Base-by-base conservation (phyloP, 2,797 vertebrate species). In the Novumbra hubbsi region DNA sequence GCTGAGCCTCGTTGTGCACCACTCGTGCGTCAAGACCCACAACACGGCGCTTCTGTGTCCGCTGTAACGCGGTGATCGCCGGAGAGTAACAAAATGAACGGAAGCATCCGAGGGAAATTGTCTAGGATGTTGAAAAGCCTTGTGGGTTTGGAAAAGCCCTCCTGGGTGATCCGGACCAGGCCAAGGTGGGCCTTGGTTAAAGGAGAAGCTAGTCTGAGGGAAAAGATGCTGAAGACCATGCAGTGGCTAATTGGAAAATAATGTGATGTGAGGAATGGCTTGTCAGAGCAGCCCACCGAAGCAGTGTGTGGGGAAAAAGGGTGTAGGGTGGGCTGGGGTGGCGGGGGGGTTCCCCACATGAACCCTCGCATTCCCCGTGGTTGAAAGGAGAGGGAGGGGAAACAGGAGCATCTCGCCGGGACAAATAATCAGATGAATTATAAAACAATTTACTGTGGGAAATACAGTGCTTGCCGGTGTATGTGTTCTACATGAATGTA, bases 221-320 rank as follows among this genome's bases (percentile, higher is more conserved):
- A 78, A 77, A 62, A 81, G 76, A 68, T 73, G 57, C 5, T 2
- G 3, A 57, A 50, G 15, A 45, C n/a, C 57, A 11, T 41, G 5
- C 32, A 69, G 82, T 81, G 81, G 78, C 82, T 78, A 82, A 87
- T 79, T 82, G 86, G 90, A 89, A 90, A 90, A 87, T 89, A 87
- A 83, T 81, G 83, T 88, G 88, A 87, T 82, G 86, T 85, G 83
- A 90, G 87, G 85, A 88, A 88, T 70, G 77, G 78, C 50, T 78
- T 83, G 84, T 88, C 87, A 84, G 85, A 82, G 71, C 57, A 1
- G 80, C 72, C 45, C 45, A 16, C 1, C 12, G 55, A 27, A 15
- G 69, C 68, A 27, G 24, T 69, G 24, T 50, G 24, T 50, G 67
- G 48, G 67, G 71, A 73, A 73, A 76, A 32, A n/a, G 73, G 75